phyloP scores from a whole-genome alignment of 2,113 vertebrate genomes.

The Nipponia nippon region DNA sequence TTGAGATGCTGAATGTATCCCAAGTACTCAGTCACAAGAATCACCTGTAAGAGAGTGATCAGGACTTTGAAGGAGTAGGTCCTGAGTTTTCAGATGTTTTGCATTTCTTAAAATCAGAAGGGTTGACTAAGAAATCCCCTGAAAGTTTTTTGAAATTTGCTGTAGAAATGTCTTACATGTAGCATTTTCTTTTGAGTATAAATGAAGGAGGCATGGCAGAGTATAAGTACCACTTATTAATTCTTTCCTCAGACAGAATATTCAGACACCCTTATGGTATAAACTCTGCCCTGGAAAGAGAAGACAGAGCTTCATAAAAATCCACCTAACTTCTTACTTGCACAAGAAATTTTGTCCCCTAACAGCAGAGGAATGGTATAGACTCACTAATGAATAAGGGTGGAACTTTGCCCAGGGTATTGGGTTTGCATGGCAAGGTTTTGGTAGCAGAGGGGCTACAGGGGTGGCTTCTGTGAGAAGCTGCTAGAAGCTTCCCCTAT shows the following conservation, averaged over 20 bases:
- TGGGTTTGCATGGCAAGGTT: too few species aligned
- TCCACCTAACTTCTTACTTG: not conserved
- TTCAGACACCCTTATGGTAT: not conserved
- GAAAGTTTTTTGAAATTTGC: not conserved
- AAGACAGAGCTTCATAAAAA: not conserved
- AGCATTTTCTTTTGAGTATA: not conserved
- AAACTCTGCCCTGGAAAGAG: not conserved
- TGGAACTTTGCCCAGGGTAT: not conserved
- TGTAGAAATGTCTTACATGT: not conserved
- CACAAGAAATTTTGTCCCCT: not conserved
- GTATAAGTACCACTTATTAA: not conserved
- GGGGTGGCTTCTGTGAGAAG: too few species aligned
- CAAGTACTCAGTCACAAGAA: not conserved
- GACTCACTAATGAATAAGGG: not conserved
- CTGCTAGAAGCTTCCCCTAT: too few species aligned
- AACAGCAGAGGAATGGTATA: not conserved
- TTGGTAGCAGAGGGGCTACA: too few species aligned
- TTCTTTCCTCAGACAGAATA: not conserved
- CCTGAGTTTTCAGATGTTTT: not conserved
- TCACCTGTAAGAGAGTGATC: not conserved
- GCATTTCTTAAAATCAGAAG: not conserved
- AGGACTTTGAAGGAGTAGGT: not conserved
- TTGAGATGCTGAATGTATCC: not conserved
- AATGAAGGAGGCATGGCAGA: not conserved
- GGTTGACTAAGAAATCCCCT: not conserved